phyloP scores from a whole-genome alignment of 2,113 vertebrate genomes.

The Oryzias javanicus region DNA sequence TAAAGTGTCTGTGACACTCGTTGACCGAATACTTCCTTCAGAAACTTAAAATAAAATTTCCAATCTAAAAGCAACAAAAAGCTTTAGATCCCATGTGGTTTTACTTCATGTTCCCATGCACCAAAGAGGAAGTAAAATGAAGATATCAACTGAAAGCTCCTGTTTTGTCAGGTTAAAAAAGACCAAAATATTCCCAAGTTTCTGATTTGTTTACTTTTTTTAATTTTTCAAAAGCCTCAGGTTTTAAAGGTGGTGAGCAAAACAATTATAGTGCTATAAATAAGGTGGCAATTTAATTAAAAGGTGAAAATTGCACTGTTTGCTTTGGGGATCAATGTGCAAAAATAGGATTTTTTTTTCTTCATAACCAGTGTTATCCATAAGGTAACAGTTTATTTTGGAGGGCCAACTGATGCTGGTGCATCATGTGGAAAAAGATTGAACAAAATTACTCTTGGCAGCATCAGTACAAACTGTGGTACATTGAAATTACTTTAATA shows the following conservation, averaged over 20 bases:
- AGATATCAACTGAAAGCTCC: too few species aligned
- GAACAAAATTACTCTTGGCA: conserved; percentile 23
- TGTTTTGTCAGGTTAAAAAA: too few species aligned
- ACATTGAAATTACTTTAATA: conserved; percentile 2
- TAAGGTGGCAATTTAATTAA: conserved; percentile 32
- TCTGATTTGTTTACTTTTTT: background rate
- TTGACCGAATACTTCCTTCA: too few species aligned
- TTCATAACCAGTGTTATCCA: conserved; percentile 5
- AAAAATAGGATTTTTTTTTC: conserved; percentile 7
- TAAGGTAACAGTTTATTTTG: conserved; percentile 23
- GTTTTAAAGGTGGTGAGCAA: conserved; percentile 6
- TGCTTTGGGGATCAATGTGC: conserved; percentile 4
- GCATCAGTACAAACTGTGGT: background rate
- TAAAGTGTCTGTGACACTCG: too few species aligned
- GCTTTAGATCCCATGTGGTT: too few species aligned
- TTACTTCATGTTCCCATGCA: too few species aligned
- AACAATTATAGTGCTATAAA: conserved; percentile 1
- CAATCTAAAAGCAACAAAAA: too few species aligned
- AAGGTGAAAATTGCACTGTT: conserved; percentile 40
- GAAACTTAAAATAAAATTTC: too few species aligned
- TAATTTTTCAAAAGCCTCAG: background rate
- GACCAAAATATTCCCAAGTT: background rate
- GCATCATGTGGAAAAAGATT: conserved; percentile 10
- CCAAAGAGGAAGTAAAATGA: too few species aligned
- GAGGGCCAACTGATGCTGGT: conserved; percentile 1